phyloP scores from a whole-genome alignment of 2,888 invertebrate species.

The Rhagophthalmus giganteus region DNA sequence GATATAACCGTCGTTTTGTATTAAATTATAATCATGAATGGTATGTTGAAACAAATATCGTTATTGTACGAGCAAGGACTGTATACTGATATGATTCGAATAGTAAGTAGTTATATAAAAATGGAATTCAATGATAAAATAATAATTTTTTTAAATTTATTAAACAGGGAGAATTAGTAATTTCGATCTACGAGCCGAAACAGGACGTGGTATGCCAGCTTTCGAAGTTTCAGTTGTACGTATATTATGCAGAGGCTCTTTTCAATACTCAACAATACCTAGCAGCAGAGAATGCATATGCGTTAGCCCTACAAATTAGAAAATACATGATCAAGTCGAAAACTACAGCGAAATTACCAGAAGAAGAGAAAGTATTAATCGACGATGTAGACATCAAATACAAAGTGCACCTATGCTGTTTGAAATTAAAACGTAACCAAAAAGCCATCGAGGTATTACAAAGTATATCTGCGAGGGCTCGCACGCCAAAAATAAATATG shows the following conservation, averaged over 20 bases:
- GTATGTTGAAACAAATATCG: conserved; percentile 68
- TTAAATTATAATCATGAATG: conserved; percentile 56
- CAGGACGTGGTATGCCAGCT: conserved; percentile 62
- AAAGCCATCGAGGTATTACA: conserved; percentile 64
- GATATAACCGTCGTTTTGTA: too few species aligned
- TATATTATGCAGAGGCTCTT: conserved; percentile 72
- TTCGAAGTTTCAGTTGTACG: conserved; percentile 68
- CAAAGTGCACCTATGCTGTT: conserved; percentile 70
- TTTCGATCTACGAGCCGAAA: conserved; percentile 68
- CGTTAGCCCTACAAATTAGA: conserved; percentile 65
- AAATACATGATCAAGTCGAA: conserved; percentile 65
- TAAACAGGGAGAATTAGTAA: conserved; percentile 65
- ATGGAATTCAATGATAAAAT: background rate
- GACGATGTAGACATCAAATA: conserved; percentile 73
- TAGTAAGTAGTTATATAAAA: conserved; percentile 60
- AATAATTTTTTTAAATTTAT: conserved; percentile 5
- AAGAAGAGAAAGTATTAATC: conserved; percentile 58
- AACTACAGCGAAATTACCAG: conserved; percentile 53
- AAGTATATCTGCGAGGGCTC: conserved; percentile 64
- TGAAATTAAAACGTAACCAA: conserved; percentile 65
- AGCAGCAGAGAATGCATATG: conserved; percentile 69
- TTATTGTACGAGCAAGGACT: conserved; percentile 70
- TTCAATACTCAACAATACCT: conserved; percentile 67
- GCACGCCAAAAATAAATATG: conserved; percentile 75
- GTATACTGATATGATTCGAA: conserved; percentile 69